Conservation (phyloP, 1,140 invertebrate species). For the Leguminivora glycinivorella region DNA sequence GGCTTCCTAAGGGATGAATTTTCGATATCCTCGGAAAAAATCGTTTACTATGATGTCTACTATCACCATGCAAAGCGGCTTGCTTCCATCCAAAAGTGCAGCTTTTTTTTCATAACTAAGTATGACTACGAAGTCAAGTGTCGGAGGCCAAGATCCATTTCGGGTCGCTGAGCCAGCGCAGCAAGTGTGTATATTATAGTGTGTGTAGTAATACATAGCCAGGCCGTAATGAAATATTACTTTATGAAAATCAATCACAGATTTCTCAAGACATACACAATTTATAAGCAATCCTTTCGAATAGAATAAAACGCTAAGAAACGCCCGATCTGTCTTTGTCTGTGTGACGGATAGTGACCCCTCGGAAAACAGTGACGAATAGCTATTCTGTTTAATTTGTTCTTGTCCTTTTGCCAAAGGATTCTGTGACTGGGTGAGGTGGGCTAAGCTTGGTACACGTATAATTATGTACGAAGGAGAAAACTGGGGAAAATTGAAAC, state of each 20-base stretch:
- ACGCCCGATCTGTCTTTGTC: background rate
- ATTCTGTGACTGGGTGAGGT: background rate
- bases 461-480: background rate
- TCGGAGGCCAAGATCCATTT: too few species aligned
- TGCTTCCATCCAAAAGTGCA: too few species aligned
- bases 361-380: conserved; percentile 3
- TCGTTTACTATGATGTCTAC: too few species aligned
- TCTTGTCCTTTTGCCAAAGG: background rate
- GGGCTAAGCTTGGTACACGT: background rate
- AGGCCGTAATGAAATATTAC: background rate
- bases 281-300: conserved; percentile 9
- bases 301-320: background rate
- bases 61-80: too few species aligned
- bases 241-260: background rate
- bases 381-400: background rate
- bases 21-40: too few species aligned
- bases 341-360: conserved; percentile 6
- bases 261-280: background rate
- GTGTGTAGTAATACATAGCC: too few species aligned
- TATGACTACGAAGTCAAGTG: too few species aligned
- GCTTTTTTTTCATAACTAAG: too few species aligned
- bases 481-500: background rate
- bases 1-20: too few species aligned
- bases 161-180: too few species aligned
- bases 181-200: too few species aligned